These are phyloP conservation scores for Leguminivora glycinivorella DNA, from an alignment of 1,140 invertebrate genomes.

Conservation along the genomic window DNA sequence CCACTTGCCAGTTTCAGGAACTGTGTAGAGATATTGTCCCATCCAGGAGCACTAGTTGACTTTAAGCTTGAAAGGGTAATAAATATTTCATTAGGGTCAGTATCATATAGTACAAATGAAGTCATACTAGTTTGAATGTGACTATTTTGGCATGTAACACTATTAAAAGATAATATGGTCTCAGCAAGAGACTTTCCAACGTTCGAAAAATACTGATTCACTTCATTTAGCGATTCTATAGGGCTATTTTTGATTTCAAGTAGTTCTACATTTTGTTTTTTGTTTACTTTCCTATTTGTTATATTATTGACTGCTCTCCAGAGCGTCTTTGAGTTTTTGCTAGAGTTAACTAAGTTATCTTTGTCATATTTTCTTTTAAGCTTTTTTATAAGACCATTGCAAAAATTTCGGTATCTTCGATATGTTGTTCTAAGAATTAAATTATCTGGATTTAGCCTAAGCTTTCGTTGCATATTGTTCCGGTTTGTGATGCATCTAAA, in stretches of 20 bases:
- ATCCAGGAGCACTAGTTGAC: background rate
- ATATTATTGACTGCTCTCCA: slow-evolving; percentile 17
- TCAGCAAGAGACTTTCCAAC: slow-evolving; percentile 20
- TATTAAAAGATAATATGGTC: background rate
- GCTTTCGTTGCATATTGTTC: slow-evolving; percentile 12
- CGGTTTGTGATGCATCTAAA: slow-evolving; percentile 8
- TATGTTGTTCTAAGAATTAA: background rate
- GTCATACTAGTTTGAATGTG: background rate
- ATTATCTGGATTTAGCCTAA: background rate
- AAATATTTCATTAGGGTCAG: background rate
- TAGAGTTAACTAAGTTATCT: background rate
- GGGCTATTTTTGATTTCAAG: background rate
- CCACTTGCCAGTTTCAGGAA: background rate
- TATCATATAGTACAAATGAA: slow-evolving; percentile 11
- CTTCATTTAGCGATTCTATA: background rate
- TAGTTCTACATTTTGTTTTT: background rate
- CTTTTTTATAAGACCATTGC: slow-evolving; percentile 8
- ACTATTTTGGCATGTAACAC: background rate
- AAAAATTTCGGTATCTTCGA: slow-evolving; percentile 4
- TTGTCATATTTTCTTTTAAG: slow-evolving; percentile 9
- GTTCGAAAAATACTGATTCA: background rate
- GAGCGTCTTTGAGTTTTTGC: background rate
- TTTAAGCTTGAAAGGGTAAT: background rate
- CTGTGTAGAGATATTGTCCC: slow-evolving; percentile 3
- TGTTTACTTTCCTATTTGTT: background rate